These are phyloP conservation scores for Phallusia fumigata DNA, from an alignment of 23 tunicate species.

Conservation along the genomic window DNA sequence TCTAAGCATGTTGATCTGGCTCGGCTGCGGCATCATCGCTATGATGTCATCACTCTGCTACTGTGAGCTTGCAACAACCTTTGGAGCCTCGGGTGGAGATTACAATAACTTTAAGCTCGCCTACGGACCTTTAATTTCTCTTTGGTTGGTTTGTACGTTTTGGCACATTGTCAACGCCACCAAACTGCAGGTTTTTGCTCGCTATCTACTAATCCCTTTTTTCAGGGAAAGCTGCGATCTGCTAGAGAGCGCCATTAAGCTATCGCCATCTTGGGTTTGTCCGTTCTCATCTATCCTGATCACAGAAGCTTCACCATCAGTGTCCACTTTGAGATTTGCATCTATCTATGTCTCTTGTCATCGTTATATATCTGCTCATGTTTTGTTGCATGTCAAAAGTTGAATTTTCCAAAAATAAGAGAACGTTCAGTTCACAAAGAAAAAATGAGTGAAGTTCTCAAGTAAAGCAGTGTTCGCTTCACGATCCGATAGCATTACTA, in stretches of 20 bases:
- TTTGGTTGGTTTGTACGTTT: conserved; percentile 18
- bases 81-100: conserved; percentile 60
- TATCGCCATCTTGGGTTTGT: conserved; percentile 9
- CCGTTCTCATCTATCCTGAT: conserved; percentile 24
- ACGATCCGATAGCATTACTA: too few relatives aligned
- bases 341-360: too few relatives aligned
- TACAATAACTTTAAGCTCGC: conserved; percentile 42
- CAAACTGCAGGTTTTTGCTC: conserved; percentile 29
- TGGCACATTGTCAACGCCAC: conserved; percentile 5
- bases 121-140: conserved; percentile 49
- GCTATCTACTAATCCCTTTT: conserved; percentile 42
- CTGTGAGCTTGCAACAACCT: conserved; percentile 53
- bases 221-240: conserved; percentile 34
- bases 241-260: conserved; percentile 40
- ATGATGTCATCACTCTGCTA: conserved; percentile 48
- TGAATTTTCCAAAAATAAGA: too few relatives aligned
- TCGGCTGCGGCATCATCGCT: conserved; percentile 52
- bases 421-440: too few relatives aligned
- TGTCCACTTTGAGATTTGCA: conserved; percentile 44
- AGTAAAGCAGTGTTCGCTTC: too few relatives aligned
- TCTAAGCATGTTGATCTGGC: conserved; percentile 53
- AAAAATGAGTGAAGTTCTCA: too few relatives aligned
- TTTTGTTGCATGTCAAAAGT: too few relatives aligned
- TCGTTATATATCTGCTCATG: too few relatives aligned
- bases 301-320: conserved; percentile 37